Percentiles rank a stretch among this genome's conserved stretches.
phyloP scores from a whole-genome alignment of 2,797 vertebrate species.

The Macrochelys suwanniensis region DNA sequence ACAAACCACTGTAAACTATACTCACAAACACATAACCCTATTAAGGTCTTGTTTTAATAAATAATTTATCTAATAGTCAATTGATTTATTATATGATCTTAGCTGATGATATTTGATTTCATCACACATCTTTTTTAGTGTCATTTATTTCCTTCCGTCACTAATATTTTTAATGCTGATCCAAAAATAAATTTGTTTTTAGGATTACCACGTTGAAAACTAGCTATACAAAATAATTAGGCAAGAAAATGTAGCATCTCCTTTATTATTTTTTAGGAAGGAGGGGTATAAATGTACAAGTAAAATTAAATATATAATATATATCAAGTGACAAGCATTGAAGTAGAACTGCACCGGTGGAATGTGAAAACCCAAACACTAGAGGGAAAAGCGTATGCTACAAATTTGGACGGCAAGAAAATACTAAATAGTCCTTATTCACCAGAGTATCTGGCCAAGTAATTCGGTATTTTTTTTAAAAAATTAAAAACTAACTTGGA shows the following conservation, averaged over 20 bases:
- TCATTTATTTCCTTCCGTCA: background rate
- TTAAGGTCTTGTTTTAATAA: constrained; percentile 66
- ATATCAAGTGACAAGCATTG: background rate
- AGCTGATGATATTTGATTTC: constrained; percentile 35
- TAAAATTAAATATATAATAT: constrained; percentile 5
- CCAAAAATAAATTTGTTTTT: background rate
- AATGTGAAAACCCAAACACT: background rate
- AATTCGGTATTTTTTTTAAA: background rate
- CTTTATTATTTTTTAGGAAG: background rate
- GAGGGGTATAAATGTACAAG: background rate
- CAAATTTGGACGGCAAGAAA: background rate
- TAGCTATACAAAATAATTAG: background rate
- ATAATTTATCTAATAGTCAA: constrained; percentile 62
- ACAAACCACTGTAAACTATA: constrained; percentile 68
- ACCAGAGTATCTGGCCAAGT: background rate
- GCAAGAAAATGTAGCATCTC: background rate
- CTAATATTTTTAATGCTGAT: background rate
- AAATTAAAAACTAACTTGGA: background rate
- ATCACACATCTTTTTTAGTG: background rate
- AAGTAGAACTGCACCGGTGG: background rate
- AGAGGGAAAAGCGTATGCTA: background rate
- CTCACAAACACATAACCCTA: constrained; percentile 59
- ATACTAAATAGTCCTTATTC: background rate
- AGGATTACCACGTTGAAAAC: background rate
- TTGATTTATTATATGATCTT: constrained; percentile 50